Evolutionary conservation across 2,888 invertebrate genomes (phyloP).

Genomic region (Endomychus coccineus): DNA sequence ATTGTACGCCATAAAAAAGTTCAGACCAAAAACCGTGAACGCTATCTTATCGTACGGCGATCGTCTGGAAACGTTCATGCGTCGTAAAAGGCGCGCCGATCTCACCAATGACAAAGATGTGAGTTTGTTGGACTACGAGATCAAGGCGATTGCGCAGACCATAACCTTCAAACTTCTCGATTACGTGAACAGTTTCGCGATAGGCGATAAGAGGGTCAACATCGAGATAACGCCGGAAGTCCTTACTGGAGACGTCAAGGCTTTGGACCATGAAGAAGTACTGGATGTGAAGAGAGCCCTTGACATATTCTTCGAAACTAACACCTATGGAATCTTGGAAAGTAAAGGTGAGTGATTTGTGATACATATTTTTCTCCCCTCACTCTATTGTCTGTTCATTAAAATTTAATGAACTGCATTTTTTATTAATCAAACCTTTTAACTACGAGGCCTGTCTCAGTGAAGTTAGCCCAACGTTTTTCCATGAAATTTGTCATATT

Average conservation of each 20-base stretch:
- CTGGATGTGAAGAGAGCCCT: conserved; percentile 38
- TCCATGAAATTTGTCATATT: too few species aligned
- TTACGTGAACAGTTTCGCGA: conserved; percentile 35
- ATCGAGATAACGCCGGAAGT: conserved; percentile 34
- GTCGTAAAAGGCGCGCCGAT: conserved; percentile 29
- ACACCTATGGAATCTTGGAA: conserved; percentile 38
- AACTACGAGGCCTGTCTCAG: too few species aligned
- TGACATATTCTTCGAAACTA: conserved; percentile 36
- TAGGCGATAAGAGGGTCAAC: conserved; percentile 36
- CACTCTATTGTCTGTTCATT: too few species aligned
- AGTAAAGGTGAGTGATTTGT: conserved; percentile 34
- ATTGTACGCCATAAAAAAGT: conserved; percentile 50
- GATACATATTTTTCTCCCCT: conserved; percentile 3
- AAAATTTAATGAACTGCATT: too few species aligned
- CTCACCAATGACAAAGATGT: conserved; percentile 23
- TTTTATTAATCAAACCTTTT: too few species aligned
- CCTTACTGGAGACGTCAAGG: conserved; percentile 37
- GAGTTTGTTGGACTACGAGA: conserved; percentile 30
- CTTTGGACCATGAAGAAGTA: conserved; percentile 30
- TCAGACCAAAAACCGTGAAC: conserved; percentile 53
- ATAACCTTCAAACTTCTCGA: conserved; percentile 32
- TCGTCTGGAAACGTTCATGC: conserved; percentile 48
- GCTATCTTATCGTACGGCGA: conserved; percentile 58
- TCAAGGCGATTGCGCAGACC: conserved; percentile 29
- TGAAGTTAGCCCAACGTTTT: too few species aligned